These are phyloP conservation scores for Tympanuchus pallidicinctus DNA, from an alignment of 2,113 vertebrate species.

Conservation along the genomic window DNA sequence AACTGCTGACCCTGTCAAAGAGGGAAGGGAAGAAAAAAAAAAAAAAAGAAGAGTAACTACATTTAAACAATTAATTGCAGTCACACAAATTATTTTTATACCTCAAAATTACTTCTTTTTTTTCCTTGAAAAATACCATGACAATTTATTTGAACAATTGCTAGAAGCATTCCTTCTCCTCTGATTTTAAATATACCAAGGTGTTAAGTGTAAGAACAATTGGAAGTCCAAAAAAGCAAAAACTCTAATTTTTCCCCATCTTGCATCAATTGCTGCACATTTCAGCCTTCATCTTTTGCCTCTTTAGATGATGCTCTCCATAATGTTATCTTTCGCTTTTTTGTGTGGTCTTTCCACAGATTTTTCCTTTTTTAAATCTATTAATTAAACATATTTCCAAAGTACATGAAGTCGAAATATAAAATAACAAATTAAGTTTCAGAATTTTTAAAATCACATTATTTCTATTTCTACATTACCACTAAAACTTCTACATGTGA, in stretches of 20 bases:
- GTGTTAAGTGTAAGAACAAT: background rate
- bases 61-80: background rate
- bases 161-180: background rate
- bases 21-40: background rate
- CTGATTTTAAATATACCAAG: background rate
- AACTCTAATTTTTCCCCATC: background rate
- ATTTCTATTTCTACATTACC: background rate
- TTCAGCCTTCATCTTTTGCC: background rate
- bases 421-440: background rate
- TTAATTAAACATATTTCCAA: background rate
- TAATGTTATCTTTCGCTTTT: background rate
- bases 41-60: background rate
- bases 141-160: background rate
- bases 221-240: background rate
- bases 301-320: background rate
- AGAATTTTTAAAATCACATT: background rate
- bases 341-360: background rate
- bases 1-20: slow-evolving; percentile 87
- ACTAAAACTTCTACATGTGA: background rate
- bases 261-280: background rate
- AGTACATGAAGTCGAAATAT: background rate
- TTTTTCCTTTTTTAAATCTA: background rate
- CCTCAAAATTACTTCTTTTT: background rate
- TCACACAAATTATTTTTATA: background rate
- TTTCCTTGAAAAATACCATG: background rate